These are phyloP conservation scores for Drosophila emarginata DNA, from an alignment of 2,888 invertebrate species.

Conservation along the genomic window DNA sequence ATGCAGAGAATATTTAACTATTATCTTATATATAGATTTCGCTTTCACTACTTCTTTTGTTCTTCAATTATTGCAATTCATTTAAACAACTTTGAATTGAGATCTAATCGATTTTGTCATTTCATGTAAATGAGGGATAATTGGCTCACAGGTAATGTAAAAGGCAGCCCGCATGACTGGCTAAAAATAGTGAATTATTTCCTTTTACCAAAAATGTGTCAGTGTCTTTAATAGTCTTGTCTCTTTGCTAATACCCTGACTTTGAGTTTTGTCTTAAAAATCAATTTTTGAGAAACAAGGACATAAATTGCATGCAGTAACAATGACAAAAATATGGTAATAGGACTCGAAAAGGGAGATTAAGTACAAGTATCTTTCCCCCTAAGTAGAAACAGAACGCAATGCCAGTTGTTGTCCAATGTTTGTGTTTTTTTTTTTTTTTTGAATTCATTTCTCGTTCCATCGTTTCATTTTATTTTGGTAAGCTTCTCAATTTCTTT, in stretches of 20 bases:
- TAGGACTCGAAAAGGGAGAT: neutral
- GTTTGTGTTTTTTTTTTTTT: neutral
- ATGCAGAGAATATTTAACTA: neutral
- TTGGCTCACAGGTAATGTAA: neutral
- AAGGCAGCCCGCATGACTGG: constrained; percentile 2
- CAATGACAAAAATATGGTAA: constrained; percentile 16
- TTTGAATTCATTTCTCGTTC: constrained; percentile 20
- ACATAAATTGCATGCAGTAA: constrained; percentile 11
- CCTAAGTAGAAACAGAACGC: neutral
- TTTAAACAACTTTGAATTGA: neutral
- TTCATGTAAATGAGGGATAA: neutral
- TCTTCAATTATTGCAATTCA: neutral
- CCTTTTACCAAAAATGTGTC: neutral
- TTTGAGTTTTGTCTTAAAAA: constrained; percentile 33
- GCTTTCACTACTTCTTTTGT: neutral
- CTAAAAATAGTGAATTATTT: neutral
- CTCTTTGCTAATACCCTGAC: constrained; percentile 26
- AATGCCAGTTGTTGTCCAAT: neutral
- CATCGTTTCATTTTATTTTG: constrained; percentile 14
- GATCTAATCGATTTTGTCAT: neutral
- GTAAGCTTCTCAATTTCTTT: constrained; percentile 41
- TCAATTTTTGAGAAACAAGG: constrained; percentile 16
- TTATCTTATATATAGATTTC: neutral
- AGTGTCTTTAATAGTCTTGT: constrained; percentile 6
- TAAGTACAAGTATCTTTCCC: neutral